Base-by-base conservation (phyloP, 2,888 invertebrate species). In the Herminia tarsipennalis region DNA sequence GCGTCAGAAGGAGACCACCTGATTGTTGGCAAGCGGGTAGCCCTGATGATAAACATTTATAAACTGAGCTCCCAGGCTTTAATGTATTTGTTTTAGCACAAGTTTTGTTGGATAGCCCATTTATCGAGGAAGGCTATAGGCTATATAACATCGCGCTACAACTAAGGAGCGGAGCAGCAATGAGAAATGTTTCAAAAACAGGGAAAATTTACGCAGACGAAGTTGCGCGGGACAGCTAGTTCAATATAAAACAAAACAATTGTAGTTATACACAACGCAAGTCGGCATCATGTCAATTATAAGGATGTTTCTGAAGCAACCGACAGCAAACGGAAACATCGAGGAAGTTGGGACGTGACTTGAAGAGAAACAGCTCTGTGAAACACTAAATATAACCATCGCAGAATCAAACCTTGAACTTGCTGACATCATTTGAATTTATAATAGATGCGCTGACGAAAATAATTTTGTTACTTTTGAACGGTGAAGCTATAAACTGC, bases 391-490 rank as follows among this genome's bases (percentile, higher is more conserved):
- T 45, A 47, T 42, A 58, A 34, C 36, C 25, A 13, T 2, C 22
- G 24, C 13, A 2, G 5, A 4, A 6, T 17, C 20, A 2, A 52
- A 28, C 63, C 52, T 47, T 63, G 53, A 63, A 56, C 63, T 43
- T 36, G 0, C 3, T 29, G 37, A 35, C 42, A 43, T 52, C 33
- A 25, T 48, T 48, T 37, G 12, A 34, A 48, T 46, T 38, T 41
- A 27, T 37, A 49, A 45, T 52, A 12, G 29, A 25, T 25, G 4
- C 14, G n/a, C 3, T 29, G 13, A 18, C 9, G 38, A 14, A 13
- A 18, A 27, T 9, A 17, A 24, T 25, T n/a, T 5, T 9, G 18
- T 36, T 6, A 6, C n/a, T n/a, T n/a, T n/a, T n/a, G n/a, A n/a
- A n/a, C n/a, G n/a, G n/a, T n/a, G n/a, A n/a, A n/a, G n/a, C n/a